Conservation (phyloP, 2,113 vertebrate genomes). For the Oenanthe melanoleuca region DNA sequence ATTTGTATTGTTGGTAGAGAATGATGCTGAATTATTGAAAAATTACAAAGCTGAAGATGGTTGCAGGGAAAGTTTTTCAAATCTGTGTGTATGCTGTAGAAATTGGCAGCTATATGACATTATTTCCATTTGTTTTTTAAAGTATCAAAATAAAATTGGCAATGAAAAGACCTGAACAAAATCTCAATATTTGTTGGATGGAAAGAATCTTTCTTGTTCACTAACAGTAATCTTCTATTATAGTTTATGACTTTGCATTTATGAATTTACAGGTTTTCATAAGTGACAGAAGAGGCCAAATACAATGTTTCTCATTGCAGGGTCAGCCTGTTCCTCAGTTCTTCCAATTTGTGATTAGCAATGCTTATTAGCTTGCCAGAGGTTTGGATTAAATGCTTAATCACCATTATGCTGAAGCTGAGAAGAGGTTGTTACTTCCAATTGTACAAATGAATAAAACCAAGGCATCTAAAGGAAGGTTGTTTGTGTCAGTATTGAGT, state of each 20-base stretch:
- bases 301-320: slow-evolving; percentile 8
- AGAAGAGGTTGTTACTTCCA: slow-evolving; percentile 46
- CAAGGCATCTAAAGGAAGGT: neutral
- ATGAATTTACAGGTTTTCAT: neutral
- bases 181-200: neutral
- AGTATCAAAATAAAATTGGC: neutral
- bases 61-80: neutral
- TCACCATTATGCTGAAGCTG: neutral
- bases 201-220: neutral
- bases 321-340: slow-evolving; percentile 11
- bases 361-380: slow-evolving; percentile 34
- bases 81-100: neutral
- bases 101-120: neutral
- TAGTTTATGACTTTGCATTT: neutral
- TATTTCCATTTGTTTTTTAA: neutral
- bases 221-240: neutral
- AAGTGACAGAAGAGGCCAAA: slow-evolving; percentile 17
- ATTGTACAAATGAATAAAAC: slow-evolving; percentile 32
- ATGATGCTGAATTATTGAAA: neutral
- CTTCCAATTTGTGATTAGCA: neutral
- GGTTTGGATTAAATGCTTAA: slow-evolving; percentile 25
- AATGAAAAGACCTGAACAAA: neutral
- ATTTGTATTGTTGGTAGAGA: neutral
- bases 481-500: neutral
- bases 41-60: neutral